Conservation (phyloP, 2,888 invertebrate genomes). For the Orthonychiurus folsomi region DNA sequence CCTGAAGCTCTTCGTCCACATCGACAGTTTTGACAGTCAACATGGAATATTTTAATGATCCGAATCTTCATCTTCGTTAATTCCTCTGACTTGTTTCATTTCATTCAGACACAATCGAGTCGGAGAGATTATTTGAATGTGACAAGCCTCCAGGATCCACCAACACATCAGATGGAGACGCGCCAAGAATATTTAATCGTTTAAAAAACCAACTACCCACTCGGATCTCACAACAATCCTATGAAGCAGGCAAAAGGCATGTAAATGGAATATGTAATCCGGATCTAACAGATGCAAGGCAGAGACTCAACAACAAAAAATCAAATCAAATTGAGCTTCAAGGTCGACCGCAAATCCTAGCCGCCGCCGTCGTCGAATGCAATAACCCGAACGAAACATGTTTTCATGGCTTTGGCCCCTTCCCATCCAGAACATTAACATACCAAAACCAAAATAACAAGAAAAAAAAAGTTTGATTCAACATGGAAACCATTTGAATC, state of each 20-base stretch:
- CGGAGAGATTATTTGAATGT: not conserved
- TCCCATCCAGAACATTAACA: not conserved
- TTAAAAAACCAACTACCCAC: no score
- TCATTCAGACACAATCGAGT: slow-evolving; percentile 14
- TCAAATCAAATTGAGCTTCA: not conserved
- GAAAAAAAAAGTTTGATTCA: no score
- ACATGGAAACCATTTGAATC: no score
- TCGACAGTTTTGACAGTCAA: not conserved
- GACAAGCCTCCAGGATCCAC: not conserved
- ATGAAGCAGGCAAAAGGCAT: not conserved
- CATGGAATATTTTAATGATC: not conserved
- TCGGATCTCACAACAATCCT: not conserved
- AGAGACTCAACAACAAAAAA: not conserved
- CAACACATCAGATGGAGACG: slow-evolving; percentile 1
- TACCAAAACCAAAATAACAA: not conserved
- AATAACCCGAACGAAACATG: not conserved
- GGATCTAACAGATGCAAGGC: no score
- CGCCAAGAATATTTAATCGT: not conserved
- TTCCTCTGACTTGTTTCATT: slow-evolving; percentile 12
- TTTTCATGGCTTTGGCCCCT: not conserved
- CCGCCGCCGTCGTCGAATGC: not conserved
- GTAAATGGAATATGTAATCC: not conserved
- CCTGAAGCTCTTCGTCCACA: not conserved
- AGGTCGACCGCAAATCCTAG: not conserved
- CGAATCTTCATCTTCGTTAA: not conserved